These are phyloP conservation scores for Athalia rosae DNA, from an alignment of 2,888 invertebrate genomes.

Conservation along the genomic window DNA sequence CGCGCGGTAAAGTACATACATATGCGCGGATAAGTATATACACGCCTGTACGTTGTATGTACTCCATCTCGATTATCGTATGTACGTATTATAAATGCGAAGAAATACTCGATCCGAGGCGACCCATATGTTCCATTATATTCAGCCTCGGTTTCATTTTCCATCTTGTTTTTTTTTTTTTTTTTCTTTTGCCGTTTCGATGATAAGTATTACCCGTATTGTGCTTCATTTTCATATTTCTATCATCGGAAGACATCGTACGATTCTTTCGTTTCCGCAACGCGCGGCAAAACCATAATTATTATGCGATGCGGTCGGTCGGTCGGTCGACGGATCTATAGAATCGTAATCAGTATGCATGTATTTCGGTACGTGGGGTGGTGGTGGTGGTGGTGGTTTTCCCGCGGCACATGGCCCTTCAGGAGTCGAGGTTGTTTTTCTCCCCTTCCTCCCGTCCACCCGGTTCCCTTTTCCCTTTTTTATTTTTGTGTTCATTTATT, in stretches of 20 bases:
- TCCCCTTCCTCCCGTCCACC: background rate
- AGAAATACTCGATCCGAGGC: no score
- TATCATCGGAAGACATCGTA: no score
- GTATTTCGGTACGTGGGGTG: conserved; percentile 13
- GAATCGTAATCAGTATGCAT: conserved; percentile 56
- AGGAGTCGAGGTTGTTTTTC: conserved; percentile 42
- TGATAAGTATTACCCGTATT: background rate
- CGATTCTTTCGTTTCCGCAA: conserved; percentile 44
- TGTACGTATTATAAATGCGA: no score
- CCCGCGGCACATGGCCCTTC: conserved; percentile 26
- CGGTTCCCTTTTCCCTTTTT: background rate
- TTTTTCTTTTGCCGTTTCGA: background rate
- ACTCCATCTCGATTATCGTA: no score
- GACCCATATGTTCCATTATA: background rate
- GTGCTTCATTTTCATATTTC: background rate
- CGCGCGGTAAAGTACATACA: no score
- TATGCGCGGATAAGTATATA: no score
- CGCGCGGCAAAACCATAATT: conserved; percentile 50
- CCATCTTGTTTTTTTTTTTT: background rate
- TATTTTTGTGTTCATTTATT: conserved; percentile 51
- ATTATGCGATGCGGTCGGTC: conserved; percentile 50
- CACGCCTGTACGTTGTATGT: no score
- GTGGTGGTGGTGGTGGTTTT: conserved; percentile 10
- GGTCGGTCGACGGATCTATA: conserved; percentile 42
- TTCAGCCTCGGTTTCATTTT: background rate